Base-by-base conservation (phyloP, 2,797 vertebrate species). In the Hoplostethus mediterraneus region DNA sequence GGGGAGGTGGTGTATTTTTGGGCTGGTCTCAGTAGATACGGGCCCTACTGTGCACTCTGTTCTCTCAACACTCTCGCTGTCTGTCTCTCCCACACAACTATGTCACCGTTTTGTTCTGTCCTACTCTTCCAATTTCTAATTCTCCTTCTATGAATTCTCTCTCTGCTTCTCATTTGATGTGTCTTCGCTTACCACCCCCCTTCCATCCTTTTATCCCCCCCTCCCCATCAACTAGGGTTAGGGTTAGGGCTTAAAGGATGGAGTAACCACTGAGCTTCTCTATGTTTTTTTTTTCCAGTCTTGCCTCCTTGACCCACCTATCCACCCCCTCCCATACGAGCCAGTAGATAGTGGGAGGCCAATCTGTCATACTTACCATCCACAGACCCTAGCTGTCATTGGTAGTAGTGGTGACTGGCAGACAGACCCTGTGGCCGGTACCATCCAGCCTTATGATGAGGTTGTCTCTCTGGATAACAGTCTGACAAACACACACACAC, bases 1-100 rank as follows among this genome's bases (percentile, higher is more conserved):
- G 69, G 92, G 87, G 79, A 83, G 77, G 83, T 87, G 82, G 78
- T 90, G 79, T 94, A 94, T 94, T 94, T 94, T 89, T 92, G 89
- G 85, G 85, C 65, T 80, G 77, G 86, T 91, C 89, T 90, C 88
- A 73, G 80, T 84, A 71, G 82, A 87, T 59, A 84, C 70, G 78
- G 85, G 75, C 68, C 87, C 73, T 62, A 69, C 86, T 86, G 87
- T 78, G 87, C 31, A 4, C 71, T 84, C 67, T 63, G 28, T 83
- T 80, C 64, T 80, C 86, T 89, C 55, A 55, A 45, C 68, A 44
- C 81, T 75, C 11, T 36, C 11, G 1, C 21, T 21, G 13, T 16
- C 71, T 65, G 71, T 60, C 52, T 78, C 80, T 83, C 58, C 64
- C 73, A 76, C 68, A 69, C 73, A 65, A 76, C 64, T 77, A 76